Percentiles rank a stretch among this genome's conserved stretches.
Evolutionary conservation across 2,113 vertebrate species (phyloP).

Genomic region (Todiramphus chloris): DNA sequence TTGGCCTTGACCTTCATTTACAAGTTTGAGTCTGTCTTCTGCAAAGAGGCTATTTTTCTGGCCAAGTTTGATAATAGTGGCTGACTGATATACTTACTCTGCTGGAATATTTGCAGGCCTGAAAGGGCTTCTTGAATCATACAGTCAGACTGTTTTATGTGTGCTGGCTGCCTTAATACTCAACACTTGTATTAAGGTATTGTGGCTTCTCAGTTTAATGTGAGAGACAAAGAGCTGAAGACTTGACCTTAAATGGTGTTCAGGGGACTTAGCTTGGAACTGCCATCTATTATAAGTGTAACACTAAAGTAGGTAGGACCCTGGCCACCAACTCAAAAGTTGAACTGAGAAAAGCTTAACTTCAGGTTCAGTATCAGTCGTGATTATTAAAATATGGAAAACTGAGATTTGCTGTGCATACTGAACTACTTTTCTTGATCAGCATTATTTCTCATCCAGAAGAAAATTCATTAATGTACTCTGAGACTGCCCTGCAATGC

Average conservation of each 20-base stretch:
- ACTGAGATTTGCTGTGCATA: background rate
- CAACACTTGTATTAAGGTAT: background rate
- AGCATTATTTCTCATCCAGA: background rate
- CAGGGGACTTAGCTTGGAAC: background rate
- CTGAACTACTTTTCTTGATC: background rate
- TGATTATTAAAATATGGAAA: background rate
- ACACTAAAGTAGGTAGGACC: background rate
- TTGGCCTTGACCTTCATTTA: background rate
- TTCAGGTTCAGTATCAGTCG: background rate
- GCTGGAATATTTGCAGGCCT: background rate
- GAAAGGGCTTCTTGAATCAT: background rate
- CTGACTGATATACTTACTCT: background rate
- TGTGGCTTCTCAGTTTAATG: background rate
- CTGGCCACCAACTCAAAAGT: background rate
- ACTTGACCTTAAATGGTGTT: background rate
- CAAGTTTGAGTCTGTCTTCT: background rate
- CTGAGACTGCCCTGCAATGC: background rate
- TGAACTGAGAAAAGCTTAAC: background rate
- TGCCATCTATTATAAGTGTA: background rate
- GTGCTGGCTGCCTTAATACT: background rate
- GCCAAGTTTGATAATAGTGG: background rate
- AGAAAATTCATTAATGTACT: background rate
- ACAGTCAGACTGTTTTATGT: background rate
- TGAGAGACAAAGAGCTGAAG: background rate
- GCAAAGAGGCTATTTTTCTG: background rate